Evolutionary conservation across 1,140 invertebrate genomes (phyloP).

Genomic region (Ladona fulva): DNA sequence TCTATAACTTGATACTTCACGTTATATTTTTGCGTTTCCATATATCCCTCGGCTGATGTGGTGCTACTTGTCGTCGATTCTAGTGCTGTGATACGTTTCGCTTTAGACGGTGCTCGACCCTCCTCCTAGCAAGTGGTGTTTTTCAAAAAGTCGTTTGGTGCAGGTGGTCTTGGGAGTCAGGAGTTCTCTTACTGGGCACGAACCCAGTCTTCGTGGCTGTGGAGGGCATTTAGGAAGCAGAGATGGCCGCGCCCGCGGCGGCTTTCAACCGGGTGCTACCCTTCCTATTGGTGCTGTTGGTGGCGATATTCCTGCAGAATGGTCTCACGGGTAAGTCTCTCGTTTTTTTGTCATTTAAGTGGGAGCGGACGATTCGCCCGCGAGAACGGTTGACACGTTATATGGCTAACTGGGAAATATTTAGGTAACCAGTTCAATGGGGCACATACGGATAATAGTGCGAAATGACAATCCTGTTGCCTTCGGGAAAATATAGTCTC

Average conservation of each 20-base stretch:
- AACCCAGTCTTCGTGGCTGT: not conserved
- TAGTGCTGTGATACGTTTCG: too few species aligned
- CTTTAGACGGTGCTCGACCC: too few species aligned
- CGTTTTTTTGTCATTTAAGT: not conserved
- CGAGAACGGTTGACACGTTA: not conserved
- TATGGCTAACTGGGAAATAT: not conserved
- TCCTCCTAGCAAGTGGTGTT: too few species aligned
- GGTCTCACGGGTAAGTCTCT: not conserved
- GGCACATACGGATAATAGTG: not conserved
- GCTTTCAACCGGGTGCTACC: not conserved
- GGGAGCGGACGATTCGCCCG: not conserved
- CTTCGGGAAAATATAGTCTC: not conserved
- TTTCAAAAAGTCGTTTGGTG: too few species aligned
- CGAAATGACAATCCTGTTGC: not conserved
- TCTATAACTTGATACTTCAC: too few species aligned
- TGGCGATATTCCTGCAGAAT: not conserved
- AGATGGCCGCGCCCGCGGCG: not conserved
- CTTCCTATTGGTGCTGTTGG: not conserved
- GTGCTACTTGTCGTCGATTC: too few species aligned
- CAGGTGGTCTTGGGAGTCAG: too few species aligned
- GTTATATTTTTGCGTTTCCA: too few species aligned
- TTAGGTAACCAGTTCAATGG: conserved; percentile 1
- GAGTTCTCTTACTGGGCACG: too few species aligned
- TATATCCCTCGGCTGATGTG: too few species aligned
- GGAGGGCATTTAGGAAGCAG: not conserved